Evolutionary conservation across 2,888 invertebrate genomes (phyloP).

Genomic region (Mycalesis mineus): DNA sequence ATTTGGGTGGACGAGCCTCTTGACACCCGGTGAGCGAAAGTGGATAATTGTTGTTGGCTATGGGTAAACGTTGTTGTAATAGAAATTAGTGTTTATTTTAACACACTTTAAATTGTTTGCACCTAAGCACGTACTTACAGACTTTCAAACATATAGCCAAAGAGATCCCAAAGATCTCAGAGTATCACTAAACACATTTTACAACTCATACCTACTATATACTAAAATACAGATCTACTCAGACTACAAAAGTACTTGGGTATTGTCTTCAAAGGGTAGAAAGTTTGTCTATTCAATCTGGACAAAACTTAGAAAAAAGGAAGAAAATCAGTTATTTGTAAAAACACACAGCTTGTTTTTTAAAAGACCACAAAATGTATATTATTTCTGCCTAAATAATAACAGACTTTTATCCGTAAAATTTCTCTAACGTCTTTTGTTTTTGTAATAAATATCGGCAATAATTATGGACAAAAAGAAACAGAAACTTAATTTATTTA

Average conservation of each 20-base stretch:
- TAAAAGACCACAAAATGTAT: too few relatives aligned
- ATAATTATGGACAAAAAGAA: background rate
- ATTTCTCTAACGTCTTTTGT: slow-evolving; percentile 15
- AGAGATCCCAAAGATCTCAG: too few relatives aligned
- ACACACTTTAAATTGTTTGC: background rate
- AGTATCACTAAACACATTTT: too few relatives aligned
- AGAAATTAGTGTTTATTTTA: background rate
- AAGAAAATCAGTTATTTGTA: too few relatives aligned
- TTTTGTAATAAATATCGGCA: background rate
- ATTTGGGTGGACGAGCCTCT: slow-evolving; percentile 27
- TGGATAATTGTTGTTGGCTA: slow-evolving; percentile 27
- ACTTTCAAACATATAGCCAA: background rate
- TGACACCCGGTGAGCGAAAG: slow-evolving; percentile 33
- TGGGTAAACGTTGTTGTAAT: background rate
- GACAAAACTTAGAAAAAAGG: too few relatives aligned
- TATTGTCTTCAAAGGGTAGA: too few relatives aligned
- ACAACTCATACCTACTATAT: too few relatives aligned
- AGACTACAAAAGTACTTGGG: too few relatives aligned
- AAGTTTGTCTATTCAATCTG: too few relatives aligned
- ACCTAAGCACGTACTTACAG: background rate
- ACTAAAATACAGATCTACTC: too few relatives aligned
- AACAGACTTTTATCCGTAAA: slow-evolving; percentile 7
- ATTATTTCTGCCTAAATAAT: too few relatives aligned
- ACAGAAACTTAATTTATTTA: background rate
- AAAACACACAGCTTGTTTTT: too few relatives aligned